phyloP scores from a whole-genome alignment of 1,140 invertebrate species.

The Eumeta japonica region DNA sequence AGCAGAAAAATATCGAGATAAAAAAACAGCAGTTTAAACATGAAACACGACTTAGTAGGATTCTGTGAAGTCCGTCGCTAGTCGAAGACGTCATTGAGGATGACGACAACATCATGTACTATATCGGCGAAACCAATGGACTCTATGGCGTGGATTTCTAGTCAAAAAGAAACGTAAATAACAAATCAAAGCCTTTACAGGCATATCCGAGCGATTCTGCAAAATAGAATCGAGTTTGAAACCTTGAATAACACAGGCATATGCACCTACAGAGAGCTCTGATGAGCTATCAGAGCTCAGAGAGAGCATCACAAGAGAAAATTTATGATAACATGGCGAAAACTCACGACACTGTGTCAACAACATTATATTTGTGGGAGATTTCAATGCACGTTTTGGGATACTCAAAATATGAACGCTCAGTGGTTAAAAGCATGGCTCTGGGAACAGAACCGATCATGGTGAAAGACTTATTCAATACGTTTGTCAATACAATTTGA shows the following conservation, averaged over 20 bases:
- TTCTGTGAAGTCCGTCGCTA: constrained; percentile 16
- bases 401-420: constrained; percentile 9
- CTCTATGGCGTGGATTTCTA: constrained; percentile 20
- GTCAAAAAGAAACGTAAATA: constrained; percentile 15
- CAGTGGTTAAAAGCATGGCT: constrained; percentile 12
- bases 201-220: constrained; percentile 21
- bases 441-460: constrained; percentile 15
- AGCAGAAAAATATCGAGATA: constrained; percentile 16
- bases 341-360: constrained; percentile 12
- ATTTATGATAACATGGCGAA: constrained; percentile 17
- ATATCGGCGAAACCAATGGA: constrained; percentile 21
- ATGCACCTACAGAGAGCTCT: constrained; percentile 20
- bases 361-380: constrained; percentile 16
- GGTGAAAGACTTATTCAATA: constrained; percentile 19
- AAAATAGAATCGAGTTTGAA: constrained; percentile 14
- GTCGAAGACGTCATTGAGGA: constrained; percentile 20
- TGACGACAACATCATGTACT: constrained; percentile 20
- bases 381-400: constrained; percentile 21
- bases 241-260: constrained; percentile 18
- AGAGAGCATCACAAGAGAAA: constrained; percentile 14
- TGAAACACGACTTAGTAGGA: constrained; percentile 23
- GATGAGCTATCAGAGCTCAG: no score
- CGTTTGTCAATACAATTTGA: constrained; percentile 17
- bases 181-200: constrained; percentile 16
- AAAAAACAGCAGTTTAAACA: constrained; percentile 18